These are phyloP conservation scores for Antennarius striatus DNA, from an alignment of 2,113 vertebrate species.

Conservation along the genomic window DNA sequence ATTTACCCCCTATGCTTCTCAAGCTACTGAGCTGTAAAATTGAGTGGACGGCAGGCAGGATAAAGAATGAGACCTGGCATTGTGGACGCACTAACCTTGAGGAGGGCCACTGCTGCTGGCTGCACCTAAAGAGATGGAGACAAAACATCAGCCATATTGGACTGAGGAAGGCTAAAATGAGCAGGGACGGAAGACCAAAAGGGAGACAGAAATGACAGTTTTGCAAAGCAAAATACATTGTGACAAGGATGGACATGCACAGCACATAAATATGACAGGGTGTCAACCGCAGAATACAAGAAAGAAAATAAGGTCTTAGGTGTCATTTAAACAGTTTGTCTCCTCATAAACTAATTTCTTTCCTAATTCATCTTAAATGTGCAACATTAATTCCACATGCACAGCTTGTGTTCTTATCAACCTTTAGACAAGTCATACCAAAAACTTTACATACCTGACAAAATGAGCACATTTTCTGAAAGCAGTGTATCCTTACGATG, in stretches of 20 bases:
- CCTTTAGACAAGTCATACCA: not conserved
- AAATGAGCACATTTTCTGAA: conserved; percentile 11
- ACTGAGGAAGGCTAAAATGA: conserved; percentile 57
- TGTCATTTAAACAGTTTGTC: conserved; percentile 28
- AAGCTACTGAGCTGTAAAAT: conserved; percentile 84
- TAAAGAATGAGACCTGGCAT: conserved; percentile 80
- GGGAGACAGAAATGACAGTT: conserved; percentile 45
- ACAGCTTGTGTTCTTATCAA: too few relatives aligned
- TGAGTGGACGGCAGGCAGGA: conserved; percentile 78
- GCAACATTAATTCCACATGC: too few relatives aligned
- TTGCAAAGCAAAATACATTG: conserved; percentile 30
- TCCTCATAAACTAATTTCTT: conserved; percentile 19
- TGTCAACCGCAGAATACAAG: conserved; percentile 13
- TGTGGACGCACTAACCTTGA: conserved; percentile 81
- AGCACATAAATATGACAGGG: conserved; percentile 17
- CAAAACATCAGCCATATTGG: conserved; percentile 71
- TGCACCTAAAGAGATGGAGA: conserved; percentile 78
- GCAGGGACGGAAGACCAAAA: conserved; percentile 44
- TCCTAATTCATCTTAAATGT: conserved; percentile 19
- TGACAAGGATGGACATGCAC: conserved; percentile 21
- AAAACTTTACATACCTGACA: conserved; percentile 10
- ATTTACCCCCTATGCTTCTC: conserved; percentile 77
- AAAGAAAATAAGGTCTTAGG: not conserved
- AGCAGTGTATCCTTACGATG: conserved; percentile 11
- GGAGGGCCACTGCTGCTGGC: conserved; percentile 75